phyloP scores from a whole-genome alignment of 2,113 vertebrate genomes.

The Pygoscelis adeliae region DNA sequence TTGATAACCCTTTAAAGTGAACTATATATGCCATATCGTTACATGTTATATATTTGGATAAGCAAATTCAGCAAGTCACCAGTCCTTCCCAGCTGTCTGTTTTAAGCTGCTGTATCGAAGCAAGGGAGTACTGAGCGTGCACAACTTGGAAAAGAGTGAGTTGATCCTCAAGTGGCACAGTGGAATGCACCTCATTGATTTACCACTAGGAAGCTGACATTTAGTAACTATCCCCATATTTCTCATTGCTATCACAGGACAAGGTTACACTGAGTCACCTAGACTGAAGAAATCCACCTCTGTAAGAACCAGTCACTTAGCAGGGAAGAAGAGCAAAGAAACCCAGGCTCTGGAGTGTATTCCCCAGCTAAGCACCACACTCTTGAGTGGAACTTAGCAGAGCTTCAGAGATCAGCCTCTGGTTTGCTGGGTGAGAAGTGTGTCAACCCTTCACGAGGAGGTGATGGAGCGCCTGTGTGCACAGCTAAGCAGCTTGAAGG shows the following conservation, averaged over 20 bases:
- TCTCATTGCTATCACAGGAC: background rate
- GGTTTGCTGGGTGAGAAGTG: background rate
- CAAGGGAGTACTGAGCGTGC: background rate
- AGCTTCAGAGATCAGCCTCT: background rate
- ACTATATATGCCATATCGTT: rapidly evolving
- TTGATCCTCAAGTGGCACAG: background rate
- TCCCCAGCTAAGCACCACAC: background rate
- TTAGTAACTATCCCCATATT: background rate
- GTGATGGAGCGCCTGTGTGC: background rate
- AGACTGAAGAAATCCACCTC: background rate
- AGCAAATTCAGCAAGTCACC: background rate
- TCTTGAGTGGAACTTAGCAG: background rate
- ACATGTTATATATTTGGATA: background rate
- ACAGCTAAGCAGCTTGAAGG: background rate
- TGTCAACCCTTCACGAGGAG: background rate
- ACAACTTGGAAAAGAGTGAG: background rate
- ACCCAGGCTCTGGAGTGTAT: background rate
- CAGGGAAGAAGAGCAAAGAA: background rate
- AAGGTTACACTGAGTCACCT: background rate
- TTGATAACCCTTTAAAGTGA: background rate
- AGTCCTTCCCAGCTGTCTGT: background rate
- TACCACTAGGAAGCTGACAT: background rate
- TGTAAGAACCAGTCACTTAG: background rate
- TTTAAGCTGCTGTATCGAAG: background rate
- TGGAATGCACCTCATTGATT: background rate